Conservation (phyloP, 2,113 vertebrate species). For the Ceratotherium simum region DNA sequence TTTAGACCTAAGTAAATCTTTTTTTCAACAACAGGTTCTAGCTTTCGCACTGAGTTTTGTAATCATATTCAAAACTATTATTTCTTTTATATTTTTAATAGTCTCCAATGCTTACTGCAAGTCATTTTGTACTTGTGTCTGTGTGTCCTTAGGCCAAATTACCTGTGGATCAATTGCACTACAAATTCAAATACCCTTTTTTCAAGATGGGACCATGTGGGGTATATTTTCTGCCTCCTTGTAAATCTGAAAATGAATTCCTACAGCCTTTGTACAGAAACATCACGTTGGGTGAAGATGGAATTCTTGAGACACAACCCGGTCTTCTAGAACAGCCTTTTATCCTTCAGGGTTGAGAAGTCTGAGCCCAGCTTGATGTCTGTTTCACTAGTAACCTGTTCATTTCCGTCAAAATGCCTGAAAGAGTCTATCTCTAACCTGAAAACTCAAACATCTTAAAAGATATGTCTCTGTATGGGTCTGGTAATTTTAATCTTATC, state of each 20-base stretch:
- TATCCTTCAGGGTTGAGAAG: background rate
- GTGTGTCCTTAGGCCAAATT: background rate
- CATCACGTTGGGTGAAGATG: background rate
- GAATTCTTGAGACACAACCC: background rate
- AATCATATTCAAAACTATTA: background rate
- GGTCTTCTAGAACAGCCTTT: background rate
- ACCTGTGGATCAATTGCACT: background rate
- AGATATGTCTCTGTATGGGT: background rate
- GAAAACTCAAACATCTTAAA: background rate
- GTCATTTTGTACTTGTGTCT: background rate
- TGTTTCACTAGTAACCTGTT: conserved; percentile 6
- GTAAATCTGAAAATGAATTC: conserved; percentile 21
- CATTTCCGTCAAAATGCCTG: background rate
- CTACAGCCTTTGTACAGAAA: background rate
- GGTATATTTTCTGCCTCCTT: background rate
- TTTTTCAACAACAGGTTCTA: background rate
- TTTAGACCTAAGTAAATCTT: background rate
- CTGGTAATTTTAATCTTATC: conserved; percentile 26
- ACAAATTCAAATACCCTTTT: background rate
- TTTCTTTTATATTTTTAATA: conserved; percentile 22
- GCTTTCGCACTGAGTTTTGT: background rate
- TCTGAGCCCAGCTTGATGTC: background rate
- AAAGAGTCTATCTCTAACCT: background rate
- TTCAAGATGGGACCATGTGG: background rate
- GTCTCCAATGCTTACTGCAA: background rate